Evolutionary conservation across 1,140 invertebrate genomes (phyloP).

Genomic region (Drosophila kohkoa): DNA sequence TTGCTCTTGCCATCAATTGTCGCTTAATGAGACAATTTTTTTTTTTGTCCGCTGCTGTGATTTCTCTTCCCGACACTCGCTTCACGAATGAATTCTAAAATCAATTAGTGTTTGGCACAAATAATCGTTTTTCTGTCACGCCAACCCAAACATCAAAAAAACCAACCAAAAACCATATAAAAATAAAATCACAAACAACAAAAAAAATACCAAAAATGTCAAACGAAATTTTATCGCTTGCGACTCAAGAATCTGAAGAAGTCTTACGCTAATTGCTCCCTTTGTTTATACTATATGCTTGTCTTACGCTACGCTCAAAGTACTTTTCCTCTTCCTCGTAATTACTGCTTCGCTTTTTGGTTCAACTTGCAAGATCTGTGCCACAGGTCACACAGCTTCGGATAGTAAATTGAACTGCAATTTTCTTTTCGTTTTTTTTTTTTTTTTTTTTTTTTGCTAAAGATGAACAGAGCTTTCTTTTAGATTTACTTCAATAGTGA

Average conservation of each 20-base stretch:
- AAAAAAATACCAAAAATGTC: conserved; percentile 25
- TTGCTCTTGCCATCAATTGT: conserved; percentile 55
- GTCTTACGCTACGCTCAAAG: conserved; percentile 4
- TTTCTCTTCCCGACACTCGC: conserved; percentile 26
- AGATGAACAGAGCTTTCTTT: no score
- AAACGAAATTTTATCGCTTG: conserved; percentile 34
- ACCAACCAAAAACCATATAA: conserved; percentile 22
- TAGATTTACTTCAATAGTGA: no score
- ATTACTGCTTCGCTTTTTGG: conserved; percentile 6
- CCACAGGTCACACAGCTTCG: neutral
- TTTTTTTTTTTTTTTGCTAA: no score
- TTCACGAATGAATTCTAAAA: conserved; percentile 81
- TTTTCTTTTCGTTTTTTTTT: neutral
- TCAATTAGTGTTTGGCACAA: conserved; percentile 82
- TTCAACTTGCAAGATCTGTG: neutral
- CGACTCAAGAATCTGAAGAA: conserved; percentile 31
- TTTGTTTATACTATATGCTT: conserved; percentile 41
- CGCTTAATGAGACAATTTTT: conserved; percentile 66
- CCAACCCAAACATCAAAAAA: conserved; percentile 67
- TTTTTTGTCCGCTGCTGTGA: conserved; percentile 16
- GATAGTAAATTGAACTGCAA: neutral
- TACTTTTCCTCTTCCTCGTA: conserved; percentile 9
- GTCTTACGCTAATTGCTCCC: conserved; percentile 40
- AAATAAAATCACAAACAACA: conserved; percentile 24
- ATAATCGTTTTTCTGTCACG: conserved; percentile 81